Percentiles rank a stretch among this genome's conserved stretches.
phyloP scores from a whole-genome alignment of 2,113 vertebrate genomes.

The Atlantisia rogersi region DNA sequence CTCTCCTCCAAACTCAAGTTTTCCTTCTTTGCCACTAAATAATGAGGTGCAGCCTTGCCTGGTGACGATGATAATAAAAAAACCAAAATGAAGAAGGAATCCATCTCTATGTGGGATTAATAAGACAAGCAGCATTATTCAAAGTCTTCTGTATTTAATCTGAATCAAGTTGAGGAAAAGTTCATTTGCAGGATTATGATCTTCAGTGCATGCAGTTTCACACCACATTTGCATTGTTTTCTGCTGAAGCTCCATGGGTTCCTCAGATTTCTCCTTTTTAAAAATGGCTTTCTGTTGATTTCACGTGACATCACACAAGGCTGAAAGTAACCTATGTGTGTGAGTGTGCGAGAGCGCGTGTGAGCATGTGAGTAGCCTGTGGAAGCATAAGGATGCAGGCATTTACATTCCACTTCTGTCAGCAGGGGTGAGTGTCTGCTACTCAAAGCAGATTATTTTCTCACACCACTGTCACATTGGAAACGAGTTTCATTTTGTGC shows the following conservation, averaged over 20 bases:
- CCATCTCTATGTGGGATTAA: slow-evolving; percentile 57
- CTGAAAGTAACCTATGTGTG: not conserved
- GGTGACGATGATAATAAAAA: slow-evolving; percentile 19
- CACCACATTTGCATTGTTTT: slow-evolving; percentile 39
- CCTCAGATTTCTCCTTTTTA: slow-evolving; percentile 4
- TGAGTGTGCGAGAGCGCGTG: not conserved
- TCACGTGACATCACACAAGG: not conserved
- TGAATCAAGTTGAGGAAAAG: slow-evolving; percentile 57
- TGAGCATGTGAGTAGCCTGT: slow-evolving; percentile 27
- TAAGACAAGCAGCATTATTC: slow-evolving; percentile 57
- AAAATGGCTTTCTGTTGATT: slow-evolving; percentile 41
- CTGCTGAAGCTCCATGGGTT: slow-evolving; percentile 28
- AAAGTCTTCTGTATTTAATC: slow-evolving; percentile 48
- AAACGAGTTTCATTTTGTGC: slow-evolving; percentile 40
- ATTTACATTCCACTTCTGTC: slow-evolving; percentile 60
- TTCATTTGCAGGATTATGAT: slow-evolving; percentile 45
- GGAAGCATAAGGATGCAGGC: slow-evolving; percentile 60
- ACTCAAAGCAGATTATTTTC: slow-evolving; percentile 67
- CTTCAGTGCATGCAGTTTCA: slow-evolving; percentile 62
- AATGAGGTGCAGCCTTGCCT: slow-evolving; percentile 65
- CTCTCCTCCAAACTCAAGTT: slow-evolving; percentile 71
- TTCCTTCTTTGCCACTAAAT: slow-evolving; percentile 65
- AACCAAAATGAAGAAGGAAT: slow-evolving; percentile 54
- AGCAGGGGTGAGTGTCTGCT: slow-evolving; percentile 62
- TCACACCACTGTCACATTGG: slow-evolving; percentile 54